Percentiles rank a stretch among this genome's conserved stretches.
phyloP scores from a whole-genome alignment of 2,888 invertebrate species.

The Aleiodes testaceus region DNA sequence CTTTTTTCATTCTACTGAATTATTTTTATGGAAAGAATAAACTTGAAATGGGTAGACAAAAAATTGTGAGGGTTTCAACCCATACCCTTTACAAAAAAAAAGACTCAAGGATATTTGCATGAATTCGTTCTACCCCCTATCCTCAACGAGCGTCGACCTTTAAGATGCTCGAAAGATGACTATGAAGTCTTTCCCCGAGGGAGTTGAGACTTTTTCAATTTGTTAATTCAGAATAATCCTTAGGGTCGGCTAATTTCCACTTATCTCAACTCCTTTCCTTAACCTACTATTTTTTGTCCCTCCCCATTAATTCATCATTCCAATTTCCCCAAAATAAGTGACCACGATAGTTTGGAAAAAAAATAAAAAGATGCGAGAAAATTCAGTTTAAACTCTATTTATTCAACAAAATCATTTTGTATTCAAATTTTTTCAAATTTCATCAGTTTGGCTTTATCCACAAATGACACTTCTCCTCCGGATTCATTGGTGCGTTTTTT shows the following conservation, averaged over 20 bases:
- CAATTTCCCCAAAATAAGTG: constrained; percentile 18
- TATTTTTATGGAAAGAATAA: constrained; percentile 13
- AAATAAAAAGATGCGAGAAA: too few relatives aligned
- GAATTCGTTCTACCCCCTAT: constrained; percentile 58
- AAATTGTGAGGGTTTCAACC: constrained; percentile 14
- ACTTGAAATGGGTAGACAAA: background rate
- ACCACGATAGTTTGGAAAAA: constrained; percentile 3
- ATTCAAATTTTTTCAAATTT: too few relatives aligned
- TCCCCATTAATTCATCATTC: constrained; percentile 63
- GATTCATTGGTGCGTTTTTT: background rate
- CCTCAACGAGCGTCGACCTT: constrained; percentile 54
- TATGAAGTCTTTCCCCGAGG: constrained; percentile 38
- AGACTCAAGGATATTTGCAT: constrained; percentile 59
- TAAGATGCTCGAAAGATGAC: constrained; percentile 51
- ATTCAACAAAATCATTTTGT: background rate
- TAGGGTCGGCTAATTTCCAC: constrained; percentile 67
- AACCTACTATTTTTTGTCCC: constrained; percentile 41
- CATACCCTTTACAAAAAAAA: background rate
- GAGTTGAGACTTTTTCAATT: constrained; percentile 66
- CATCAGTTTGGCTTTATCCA: too few relatives aligned
- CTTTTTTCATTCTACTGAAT: background rate
- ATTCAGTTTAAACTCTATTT: too few relatives aligned
- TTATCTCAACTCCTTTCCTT: constrained; percentile 40
- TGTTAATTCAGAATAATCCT: constrained; percentile 70
- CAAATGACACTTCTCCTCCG: background rate